phyloP scores from a whole-genome alignment of 2,888 invertebrate genomes.

The Lycia hirtaria region DNA sequence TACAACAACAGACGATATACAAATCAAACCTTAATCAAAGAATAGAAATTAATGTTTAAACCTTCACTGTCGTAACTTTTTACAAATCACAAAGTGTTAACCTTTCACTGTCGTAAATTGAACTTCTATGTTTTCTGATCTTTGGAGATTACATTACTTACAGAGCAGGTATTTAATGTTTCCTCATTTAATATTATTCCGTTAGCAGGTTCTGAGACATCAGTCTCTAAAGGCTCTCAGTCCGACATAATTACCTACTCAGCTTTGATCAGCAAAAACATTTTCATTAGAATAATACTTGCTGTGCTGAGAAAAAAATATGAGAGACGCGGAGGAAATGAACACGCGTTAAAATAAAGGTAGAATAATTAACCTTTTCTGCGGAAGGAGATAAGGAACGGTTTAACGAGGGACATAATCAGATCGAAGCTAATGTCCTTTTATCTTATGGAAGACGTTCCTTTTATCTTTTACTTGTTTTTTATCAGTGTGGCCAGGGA shows the following conservation, averaged over 20 bases:
- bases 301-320: constrained; percentile 11
- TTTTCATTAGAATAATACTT: constrained; percentile 16
- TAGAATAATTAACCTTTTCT: constrained; percentile 26
- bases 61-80: too few relatives aligned
- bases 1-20: too few relatives aligned
- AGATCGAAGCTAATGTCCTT: constrained; percentile 20
- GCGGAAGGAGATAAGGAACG: constrained; percentile 15
- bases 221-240: too few relatives aligned
- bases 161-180: too few relatives aligned
- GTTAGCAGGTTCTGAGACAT: too few relatives aligned
- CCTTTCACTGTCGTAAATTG: too few relatives aligned
- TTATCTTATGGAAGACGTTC: constrained; percentile 5
- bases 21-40: too few relatives aligned
- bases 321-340: constrained; percentile 18
- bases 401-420: constrained; percentile 22
- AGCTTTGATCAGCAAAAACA: constrained; percentile 13
- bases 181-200: too few relatives aligned
- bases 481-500: background rate
- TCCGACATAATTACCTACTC: background rate
- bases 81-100: too few relatives aligned
- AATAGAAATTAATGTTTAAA: too few relatives aligned
- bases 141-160: too few relatives aligned
- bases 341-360: constrained; percentile 20
- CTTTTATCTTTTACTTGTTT: background rate
- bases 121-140: too few relatives aligned